These are phyloP conservation scores for Tipula helvola DNA, from an alignment of 2,888 invertebrate species.

Conservation along the genomic window DNA sequence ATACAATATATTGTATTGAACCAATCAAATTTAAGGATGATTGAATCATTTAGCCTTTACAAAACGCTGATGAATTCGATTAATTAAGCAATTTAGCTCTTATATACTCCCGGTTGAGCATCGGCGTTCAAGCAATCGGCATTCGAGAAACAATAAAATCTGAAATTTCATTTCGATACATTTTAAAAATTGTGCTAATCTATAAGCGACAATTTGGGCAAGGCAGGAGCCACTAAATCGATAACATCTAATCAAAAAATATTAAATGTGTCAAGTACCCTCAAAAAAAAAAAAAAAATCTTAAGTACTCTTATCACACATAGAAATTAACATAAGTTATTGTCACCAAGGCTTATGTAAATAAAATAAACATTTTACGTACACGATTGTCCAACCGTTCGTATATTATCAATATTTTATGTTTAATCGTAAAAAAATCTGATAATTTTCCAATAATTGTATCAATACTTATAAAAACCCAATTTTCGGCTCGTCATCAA, in stretches of 20 bases:
- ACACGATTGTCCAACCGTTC: not conserved
- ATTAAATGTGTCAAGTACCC: not conserved
- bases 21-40: no score
- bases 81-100: no score
- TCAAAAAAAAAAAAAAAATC: not conserved
- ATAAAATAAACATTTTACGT: not conserved
- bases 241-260: not conserved
- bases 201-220: not conserved
- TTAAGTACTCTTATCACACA: not conserved
- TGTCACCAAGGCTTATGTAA: not conserved
- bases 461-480: not conserved
- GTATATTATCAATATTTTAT: not conserved
- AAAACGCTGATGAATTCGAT: no score
- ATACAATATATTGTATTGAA: no score
- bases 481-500: no score
- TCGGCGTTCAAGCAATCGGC: no score
- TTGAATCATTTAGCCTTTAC: no score
- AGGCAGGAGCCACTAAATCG: not conserved
- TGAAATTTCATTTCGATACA: no score
- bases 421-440: not conserved
- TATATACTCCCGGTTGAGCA: no score
- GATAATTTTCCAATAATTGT: not conserved
- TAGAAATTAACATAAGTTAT: not conserved
- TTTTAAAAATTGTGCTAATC: not conserved
- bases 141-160: no score